Evolutionary conservation across 2,888 invertebrate species (phyloP), one percentile per base, ranked within the genome.

Genomic region (Heliconius erato): DNA sequence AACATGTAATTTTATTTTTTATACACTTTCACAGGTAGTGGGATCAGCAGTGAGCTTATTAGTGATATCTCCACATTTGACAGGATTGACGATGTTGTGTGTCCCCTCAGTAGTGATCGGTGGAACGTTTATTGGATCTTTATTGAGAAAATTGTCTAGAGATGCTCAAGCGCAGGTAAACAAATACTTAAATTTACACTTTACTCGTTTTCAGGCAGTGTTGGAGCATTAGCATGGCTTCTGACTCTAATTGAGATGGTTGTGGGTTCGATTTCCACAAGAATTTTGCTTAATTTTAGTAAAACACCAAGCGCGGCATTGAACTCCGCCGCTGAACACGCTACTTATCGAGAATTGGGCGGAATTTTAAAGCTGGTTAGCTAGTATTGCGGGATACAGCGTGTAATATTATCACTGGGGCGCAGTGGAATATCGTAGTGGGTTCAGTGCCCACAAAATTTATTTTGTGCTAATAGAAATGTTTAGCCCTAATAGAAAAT

Each of bases 31-130:
- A 4, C 90, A 96, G 94, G 90, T 96, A 3, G 90, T 97, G n/a
- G 98, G 98, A 0, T 98, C 98, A 85, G 96, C 98, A 0, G 96
- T 97, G 28, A 98, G 98, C 26, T 92, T 99, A 78, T 97, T 98
- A 85, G 94, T 98, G 68, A 98, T 99, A 89, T 99, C 99, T 0
- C 99, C 99, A 0, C 98, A 98, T 88, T 97, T 99, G 96, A 99
- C 99, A 0, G 96, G 97, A 0, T 95, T 98, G 68, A 98, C 99
- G 82, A 92, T 99, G 86, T 93, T 98, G n/a, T 97, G 98, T 80
- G 97, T 99, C 35, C 99, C 99, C 0, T 97, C 97, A 0, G 97
- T 99, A 16, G 98, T 99, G 84, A 96, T 97, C 28, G 96, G 98
- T n/a, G 99, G 99, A 71, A 97, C 98, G 0, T 94, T 98, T 80